Evolutionary conservation across 2,888 invertebrate genomes (phyloP), one percentile per base, ranked within the genome.

Genomic region (Corbicula japonica): DNA sequence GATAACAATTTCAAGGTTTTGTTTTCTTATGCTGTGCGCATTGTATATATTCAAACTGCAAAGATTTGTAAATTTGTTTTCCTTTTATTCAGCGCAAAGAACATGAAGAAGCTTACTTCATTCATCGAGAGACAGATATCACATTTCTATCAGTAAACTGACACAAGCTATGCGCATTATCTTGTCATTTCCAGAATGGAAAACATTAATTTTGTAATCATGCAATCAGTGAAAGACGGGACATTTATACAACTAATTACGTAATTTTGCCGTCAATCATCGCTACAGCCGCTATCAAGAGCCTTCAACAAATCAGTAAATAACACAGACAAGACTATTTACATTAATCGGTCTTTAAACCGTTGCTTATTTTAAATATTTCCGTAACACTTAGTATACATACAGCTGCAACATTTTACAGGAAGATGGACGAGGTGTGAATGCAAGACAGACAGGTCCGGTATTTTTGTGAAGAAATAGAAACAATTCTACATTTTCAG

Each of bases 231-330:
- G 23, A 18, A 34, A 34, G 35, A 58, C 58, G 35, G 18, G 21
- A 35, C 34, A 58, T 35, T 58, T 58, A 21, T 21, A 21, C 4
- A 21, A 35, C 8, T 38, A 58, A 58, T 58, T 58, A 35, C 30
- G 35, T 18, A 58, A 34, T 58, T 58, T 34, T 58, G 18, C 30
- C 35, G 34, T 21, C 58, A 58, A 58, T 58, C 56, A 56, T 32
- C 46, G 21, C 18, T 8, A n/a, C 21, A n/a, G n/a, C 5, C 46
- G n/a, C 46, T 5, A 46, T 8, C 4, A 5, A 46, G 46, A 46
- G 5, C 18, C 21, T 15, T 46, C 18, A 18, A 15, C 21, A 46
- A n/a, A 46, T 46, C 18, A 46, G 21, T 4, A 46, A 46, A 46
- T 8, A 46, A 8, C 4, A 15, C 46, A n/a, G 18, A 8, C 46